Evolutionary conservation across 2,113 vertebrate species (phyloP).

Genomic region (Sclerurus mexicanus): DNA sequence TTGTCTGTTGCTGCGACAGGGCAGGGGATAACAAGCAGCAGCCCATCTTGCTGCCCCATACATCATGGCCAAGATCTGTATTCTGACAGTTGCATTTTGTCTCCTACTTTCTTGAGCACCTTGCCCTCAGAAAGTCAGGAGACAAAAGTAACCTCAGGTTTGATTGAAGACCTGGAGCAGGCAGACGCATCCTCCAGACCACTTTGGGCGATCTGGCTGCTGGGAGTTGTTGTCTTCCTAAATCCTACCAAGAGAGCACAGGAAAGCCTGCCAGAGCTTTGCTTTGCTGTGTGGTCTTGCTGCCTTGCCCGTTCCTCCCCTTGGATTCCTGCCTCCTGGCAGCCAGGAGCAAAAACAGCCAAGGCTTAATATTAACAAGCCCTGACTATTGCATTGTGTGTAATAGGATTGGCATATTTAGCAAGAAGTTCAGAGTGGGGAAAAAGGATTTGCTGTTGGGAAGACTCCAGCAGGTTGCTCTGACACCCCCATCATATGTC

Average conservation of each 20-base stretch:
- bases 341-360: neutral
- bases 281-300: neutral
- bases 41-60: conserved; percentile 68
- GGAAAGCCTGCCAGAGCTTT: neutral
- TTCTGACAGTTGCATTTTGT: conserved; percentile 77
- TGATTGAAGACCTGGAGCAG: conserved; percentile 72
- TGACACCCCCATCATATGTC: accelerated
- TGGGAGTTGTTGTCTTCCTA: conserved; percentile 25
- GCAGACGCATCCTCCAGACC: conserved; percentile 64
- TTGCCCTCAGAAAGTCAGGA: conserved; percentile 57
- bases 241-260: conserved; percentile 17
- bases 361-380: neutral
- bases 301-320: neutral
- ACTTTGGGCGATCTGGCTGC: conserved; percentile 55
- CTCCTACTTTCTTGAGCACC: conserved; percentile 66
- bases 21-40: conserved; percentile 76
- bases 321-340: neutral
- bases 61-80: conserved; percentile 64
- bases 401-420: neutral
- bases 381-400: neutral
- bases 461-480: neutral
- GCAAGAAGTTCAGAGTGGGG: neutral
- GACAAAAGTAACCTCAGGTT: conserved; percentile 52
- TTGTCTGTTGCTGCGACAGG: conserved; percentile 50
- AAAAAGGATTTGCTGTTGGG: neutral